phyloP scores from a whole-genome alignment of 1,140 invertebrate species.

The Bombus affinis region DNA sequence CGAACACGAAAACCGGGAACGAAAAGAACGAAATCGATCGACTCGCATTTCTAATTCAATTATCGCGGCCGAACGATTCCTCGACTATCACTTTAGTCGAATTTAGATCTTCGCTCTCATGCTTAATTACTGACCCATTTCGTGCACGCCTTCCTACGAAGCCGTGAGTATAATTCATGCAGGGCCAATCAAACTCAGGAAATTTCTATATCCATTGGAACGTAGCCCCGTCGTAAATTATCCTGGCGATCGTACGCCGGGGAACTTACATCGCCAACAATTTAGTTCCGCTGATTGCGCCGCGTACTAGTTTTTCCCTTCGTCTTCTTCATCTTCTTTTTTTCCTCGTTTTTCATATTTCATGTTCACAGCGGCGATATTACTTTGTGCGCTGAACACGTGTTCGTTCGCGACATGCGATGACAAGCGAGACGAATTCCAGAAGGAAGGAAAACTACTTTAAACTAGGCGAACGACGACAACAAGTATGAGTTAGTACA shows the following conservation, averaged over 20 bases:
- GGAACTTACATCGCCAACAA: neutral
- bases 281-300: neutral
- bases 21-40: slow-evolving; percentile 5
- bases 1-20: too few relatives aligned
- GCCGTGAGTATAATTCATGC: slow-evolving; percentile 40
- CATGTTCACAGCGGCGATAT: neutral
- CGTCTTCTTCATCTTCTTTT: neutral
- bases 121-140: slow-evolving; percentile 53
- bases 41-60: slow-evolving; percentile 39
- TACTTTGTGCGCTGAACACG: neutral
- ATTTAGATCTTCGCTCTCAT: slow-evolving; percentile 32
- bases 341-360: neutral
- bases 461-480: neutral
- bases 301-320: neutral
- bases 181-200: slow-evolving; percentile 44
- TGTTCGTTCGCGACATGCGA: neutral
- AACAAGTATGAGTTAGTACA: neutral
- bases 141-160: slow-evolving; percentile 15
- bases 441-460: slow-evolving; percentile 2
- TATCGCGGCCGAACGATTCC: slow-evolving; percentile 26
- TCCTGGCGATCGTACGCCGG: neutral
- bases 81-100: slow-evolving; percentile 21
- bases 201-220: slow-evolving; percentile 33
- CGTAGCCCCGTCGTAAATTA: slow-evolving; percentile 17
- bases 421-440: neutral